These are phyloP conservation scores for Toxotes chatareus DNA, from an alignment of 2,113 vertebrate species.

Conservation along the genomic window DNA sequence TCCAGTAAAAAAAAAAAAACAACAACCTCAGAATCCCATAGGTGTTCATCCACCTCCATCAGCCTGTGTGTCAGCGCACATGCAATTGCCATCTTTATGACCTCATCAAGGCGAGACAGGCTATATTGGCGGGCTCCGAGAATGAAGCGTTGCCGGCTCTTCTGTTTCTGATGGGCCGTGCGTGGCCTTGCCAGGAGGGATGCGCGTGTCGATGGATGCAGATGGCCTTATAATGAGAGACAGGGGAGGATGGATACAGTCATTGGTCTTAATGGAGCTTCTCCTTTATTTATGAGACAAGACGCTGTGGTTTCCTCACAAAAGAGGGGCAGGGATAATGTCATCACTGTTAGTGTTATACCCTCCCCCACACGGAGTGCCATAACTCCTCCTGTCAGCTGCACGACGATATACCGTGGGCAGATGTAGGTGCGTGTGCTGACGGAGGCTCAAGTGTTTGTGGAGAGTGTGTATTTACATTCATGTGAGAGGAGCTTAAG, in stretches of 20 bases:
- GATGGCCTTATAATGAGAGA: slow-evolving; percentile 76
- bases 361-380: slow-evolving; percentile 20
- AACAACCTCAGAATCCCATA: slow-evolving; percentile 11
- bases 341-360: slow-evolving; percentile 74
- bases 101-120: slow-evolving; percentile 60
- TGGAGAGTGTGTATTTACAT: neutral
- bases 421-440: neutral
- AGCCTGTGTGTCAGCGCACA: slow-evolving; percentile 30
- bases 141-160: slow-evolving; percentile 50
- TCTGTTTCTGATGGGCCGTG: slow-evolving; percentile 41
- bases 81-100: slow-evolving; percentile 61
- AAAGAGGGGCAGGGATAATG: slow-evolving; percentile 74
- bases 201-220: slow-evolving; percentile 64
- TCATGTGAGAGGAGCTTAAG: neutral
- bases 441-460: neutral
- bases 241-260: slow-evolving; percentile 69
- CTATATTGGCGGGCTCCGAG: slow-evolving; percentile 34
- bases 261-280: slow-evolving; percentile 64
- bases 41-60: slow-evolving; percentile 38
- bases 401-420: neutral
- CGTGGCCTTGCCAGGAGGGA: slow-evolving; percentile 66
- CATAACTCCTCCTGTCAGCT: slow-evolving; percentile 62
- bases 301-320: slow-evolving; percentile 70
- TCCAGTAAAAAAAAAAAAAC: neutral
- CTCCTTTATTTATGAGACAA: slow-evolving; percentile 78